These are phyloP conservation scores for Drosophila mojavensis DNA, from an alignment of 1,140 invertebrate species.

Conservation along the genomic window DNA sequence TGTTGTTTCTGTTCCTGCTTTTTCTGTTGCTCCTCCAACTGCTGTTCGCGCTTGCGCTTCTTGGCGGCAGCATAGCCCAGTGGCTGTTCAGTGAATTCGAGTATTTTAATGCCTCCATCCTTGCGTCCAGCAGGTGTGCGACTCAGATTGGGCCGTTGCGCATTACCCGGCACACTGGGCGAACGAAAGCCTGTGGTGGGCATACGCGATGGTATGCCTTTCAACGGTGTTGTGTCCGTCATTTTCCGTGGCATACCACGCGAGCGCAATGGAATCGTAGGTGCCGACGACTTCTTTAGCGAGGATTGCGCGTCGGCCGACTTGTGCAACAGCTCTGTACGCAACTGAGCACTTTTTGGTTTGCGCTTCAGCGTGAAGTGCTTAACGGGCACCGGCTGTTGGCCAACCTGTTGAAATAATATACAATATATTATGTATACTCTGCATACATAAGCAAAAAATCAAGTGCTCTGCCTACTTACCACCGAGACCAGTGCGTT, in stretches of 20 bases:
- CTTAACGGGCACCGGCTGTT: slow-evolving; percentile 89
- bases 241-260: slow-evolving; percentile 98
- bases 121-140: slow-evolving; percentile 88
- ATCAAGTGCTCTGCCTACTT: slow-evolving; percentile 77
- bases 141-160: slow-evolving; percentile 84
- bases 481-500: slow-evolving; percentile 94
- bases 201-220: slow-evolving; percentile 94
- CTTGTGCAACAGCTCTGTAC: slow-evolving; percentile 95
- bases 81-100: slow-evolving; percentile 97
- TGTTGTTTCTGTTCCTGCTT: slow-evolving; percentile 87
- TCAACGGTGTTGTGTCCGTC: slow-evolving; percentile 97
- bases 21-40: slow-evolving; percentile 91
- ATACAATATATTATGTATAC: background rate
- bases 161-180: slow-evolving; percentile 84
- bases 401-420: slow-evolving; percentile 85
- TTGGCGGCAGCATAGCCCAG: slow-evolving; percentile 87
- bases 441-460: slow-evolving; percentile 58
- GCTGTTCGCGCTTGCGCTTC: slow-evolving; percentile 86
- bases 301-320: slow-evolving; percentile 94
- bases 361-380: slow-evolving; percentile 98
- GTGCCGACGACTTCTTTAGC: slow-evolving; percentile 94
- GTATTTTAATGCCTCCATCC: slow-evolving; percentile 95
- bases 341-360: slow-evolving; percentile 95
- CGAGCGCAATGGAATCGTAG: slow-evolving; percentile 93
- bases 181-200: slow-evolving; percentile 86